Base-by-base conservation (phyloP, 2,797 vertebrate species). In the Sebastolobus alascanus region DNA sequence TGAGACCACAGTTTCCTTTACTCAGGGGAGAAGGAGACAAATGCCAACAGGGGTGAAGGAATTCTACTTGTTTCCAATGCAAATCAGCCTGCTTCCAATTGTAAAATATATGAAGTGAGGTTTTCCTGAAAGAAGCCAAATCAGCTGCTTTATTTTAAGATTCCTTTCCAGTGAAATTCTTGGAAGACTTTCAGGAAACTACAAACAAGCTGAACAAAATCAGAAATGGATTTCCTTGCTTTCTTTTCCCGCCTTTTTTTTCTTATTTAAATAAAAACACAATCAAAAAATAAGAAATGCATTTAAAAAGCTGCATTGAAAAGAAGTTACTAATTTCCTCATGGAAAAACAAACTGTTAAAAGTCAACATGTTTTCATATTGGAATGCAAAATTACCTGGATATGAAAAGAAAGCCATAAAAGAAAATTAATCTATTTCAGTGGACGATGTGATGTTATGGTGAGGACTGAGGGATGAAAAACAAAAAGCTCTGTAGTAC, bases 91-190 rank as follows among this genome's bases (percentile, higher is more conserved):
- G 11, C 20, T 65, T 83, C 75, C 82, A 85, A 58, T 50, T 20
- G 25, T 71, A 29, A 77, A 63, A 77, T 63, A 71, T 38, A 88
- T 77, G 59, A 78, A 74, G 83, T 84, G 75, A 72, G 38, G 16
- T 77, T 84, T 87, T 82, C 71, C 70, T 33, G 14, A 72, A 4
- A 71, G 56, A 67, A 70, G 72, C 74, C 80, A 80, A 78, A 88
- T 56, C 70, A 73, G 64, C 40, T 56, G 71, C 66, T 84, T 82
- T 55, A n/a, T 75, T 68, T 61, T 6, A 63, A 46, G 59, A 37
- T 83, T 68, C 73, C n/a, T 72, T 52, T 71, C 40, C 67, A 37
- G 12, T 56, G 20, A 63, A 68, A 70, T 68, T 66, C 73, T 71
- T 87, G 66, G 65, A 84, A 2, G 25, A 59, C 12, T 40, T 70